Evolutionary conservation across 2,888 invertebrate genomes (phyloP).

Genomic region (Deroplatys truncata): DNA sequence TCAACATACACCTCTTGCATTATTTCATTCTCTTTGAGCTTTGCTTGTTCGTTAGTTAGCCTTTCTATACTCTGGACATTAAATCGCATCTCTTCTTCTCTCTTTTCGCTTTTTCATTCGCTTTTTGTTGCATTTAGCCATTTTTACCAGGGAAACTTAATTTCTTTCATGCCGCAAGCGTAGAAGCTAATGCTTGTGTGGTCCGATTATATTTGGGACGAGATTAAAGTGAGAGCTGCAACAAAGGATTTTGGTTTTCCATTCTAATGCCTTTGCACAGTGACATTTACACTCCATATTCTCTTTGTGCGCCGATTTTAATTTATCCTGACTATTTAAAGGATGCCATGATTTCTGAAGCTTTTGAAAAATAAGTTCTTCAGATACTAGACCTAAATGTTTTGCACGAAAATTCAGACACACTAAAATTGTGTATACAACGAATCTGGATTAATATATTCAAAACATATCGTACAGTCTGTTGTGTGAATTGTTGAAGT

Average conservation of each 20-base stretch:
- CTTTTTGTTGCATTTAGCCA: background rate
- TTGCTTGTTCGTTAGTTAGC: background rate
- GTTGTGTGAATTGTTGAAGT: too few species aligned
- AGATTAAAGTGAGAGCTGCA: background rate
- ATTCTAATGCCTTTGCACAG: background rate
- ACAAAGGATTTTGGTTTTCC: background rate
- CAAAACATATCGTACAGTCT: too few species aligned
- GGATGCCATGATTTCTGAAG: too few species aligned
- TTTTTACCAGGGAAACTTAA: background rate
- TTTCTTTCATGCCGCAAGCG: background rate
- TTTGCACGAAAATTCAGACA: too few species aligned
- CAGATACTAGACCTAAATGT: too few species aligned
- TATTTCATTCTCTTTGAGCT: background rate
- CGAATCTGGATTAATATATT: too few species aligned
- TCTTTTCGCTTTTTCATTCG: background rate
- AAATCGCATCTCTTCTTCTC: background rate
- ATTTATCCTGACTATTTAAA: too few species aligned
- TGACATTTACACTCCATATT: background rate
- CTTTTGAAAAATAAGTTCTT: too few species aligned
- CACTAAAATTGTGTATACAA: too few species aligned
- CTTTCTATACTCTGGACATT: background rate
- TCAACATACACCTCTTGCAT: background rate
- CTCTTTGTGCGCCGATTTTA: too few species aligned
- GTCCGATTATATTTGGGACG: background rate
- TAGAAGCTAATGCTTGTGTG: background rate